Base-by-base conservation (phyloP, 2,888 invertebrate species). In the Pocota personata region DNA sequence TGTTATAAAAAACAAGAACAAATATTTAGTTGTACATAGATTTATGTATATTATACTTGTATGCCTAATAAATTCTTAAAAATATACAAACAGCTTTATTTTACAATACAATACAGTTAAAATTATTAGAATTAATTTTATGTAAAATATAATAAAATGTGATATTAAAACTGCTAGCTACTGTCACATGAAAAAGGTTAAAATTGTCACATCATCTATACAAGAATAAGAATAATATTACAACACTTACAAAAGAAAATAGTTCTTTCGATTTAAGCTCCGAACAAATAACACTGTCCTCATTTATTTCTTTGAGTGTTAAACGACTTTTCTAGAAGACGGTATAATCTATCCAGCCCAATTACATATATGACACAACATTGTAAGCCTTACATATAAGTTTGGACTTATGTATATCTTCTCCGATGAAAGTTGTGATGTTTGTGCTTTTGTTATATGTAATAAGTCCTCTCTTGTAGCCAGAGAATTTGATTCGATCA, bases 81-180 rank as follows among this genome's bases (percentile, higher is more conserved):
- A 83, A 84, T 84, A 64, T 75, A 84, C 79, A 84, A 84, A 84
- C 40, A 79, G 71, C 12, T 75, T 83, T 73, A 73, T 75, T 79
- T 79, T 82, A 77, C 77, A 76, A 30, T 72, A 64, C 43, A 71
- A 37, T 69, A 46, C 58, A 24, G 37, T 37, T 84, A 62, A 48
- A 52, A 30, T 66, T n/a, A 64, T 75, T 24, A 10, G 32, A 60
- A 66, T 21, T 60, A 40, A 40, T 40, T 62, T 69, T 69, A 75
- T 46, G 62, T 75, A 58, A 57, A 79, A 77, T 55, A 60, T 67
- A 52, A 71, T 62, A 62, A 24, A 67, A 75, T 46, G 75, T 82
- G 75, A 67, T 64, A 40, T 67, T 78, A 75, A 75, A 84, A 78
- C 79, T 55, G 60, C 84, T 75, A 79, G 27, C 73, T 79, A 71